These are phyloP conservation scores for Diglossa cyanea DNA, from an alignment of 2,797 vertebrate species.

Conservation along the genomic window DNA sequence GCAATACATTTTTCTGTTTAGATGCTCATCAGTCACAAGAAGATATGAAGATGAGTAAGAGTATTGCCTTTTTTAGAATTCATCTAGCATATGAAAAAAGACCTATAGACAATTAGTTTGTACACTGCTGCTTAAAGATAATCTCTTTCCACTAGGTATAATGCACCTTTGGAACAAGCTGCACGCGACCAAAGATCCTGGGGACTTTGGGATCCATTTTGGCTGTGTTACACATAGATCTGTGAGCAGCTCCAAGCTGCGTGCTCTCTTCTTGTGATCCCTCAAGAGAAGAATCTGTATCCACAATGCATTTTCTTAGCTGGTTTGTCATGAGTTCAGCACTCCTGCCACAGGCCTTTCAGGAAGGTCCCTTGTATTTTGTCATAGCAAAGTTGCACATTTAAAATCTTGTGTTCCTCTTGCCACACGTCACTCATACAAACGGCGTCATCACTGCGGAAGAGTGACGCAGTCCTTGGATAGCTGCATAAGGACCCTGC, in stretches of 20 bases:
- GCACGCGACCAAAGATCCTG: background rate
- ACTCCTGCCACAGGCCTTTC: slow-evolving; percentile 20
- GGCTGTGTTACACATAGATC: background rate
- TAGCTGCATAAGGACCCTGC: slow-evolving; percentile 97
- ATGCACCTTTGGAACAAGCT: slow-evolving; percentile 30
- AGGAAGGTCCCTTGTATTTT: slow-evolving; percentile 47
- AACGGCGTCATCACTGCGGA: slow-evolving; percentile 98
- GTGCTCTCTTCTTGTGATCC: background rate
- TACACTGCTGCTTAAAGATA: slow-evolving; percentile 48
- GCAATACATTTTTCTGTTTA: slow-evolving; percentile 21
- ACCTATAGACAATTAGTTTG: slow-evolving; percentile 45
- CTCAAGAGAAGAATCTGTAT: slow-evolving; percentile 20
- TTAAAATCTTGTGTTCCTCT: slow-evolving; percentile 9
- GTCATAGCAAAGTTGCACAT: background rate
- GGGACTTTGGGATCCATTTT: background rate
- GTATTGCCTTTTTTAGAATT: slow-evolving; percentile 59
- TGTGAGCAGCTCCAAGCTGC: slow-evolving; percentile 35
- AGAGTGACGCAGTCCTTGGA: slow-evolving; percentile 97
- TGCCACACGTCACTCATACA: slow-evolving; percentile 82
- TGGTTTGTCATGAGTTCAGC: slow-evolving; percentile 38
- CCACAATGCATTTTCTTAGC: slow-evolving; percentile 3
- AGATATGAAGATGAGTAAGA: slow-evolving; percentile 22
- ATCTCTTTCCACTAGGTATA: background rate
- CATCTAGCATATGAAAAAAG: slow-evolving; percentile 55
- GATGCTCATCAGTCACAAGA: slow-evolving; percentile 26